Conservation (phyloP, 2,113 vertebrate species). For the Leptobrachium ailaonicum region DNA sequence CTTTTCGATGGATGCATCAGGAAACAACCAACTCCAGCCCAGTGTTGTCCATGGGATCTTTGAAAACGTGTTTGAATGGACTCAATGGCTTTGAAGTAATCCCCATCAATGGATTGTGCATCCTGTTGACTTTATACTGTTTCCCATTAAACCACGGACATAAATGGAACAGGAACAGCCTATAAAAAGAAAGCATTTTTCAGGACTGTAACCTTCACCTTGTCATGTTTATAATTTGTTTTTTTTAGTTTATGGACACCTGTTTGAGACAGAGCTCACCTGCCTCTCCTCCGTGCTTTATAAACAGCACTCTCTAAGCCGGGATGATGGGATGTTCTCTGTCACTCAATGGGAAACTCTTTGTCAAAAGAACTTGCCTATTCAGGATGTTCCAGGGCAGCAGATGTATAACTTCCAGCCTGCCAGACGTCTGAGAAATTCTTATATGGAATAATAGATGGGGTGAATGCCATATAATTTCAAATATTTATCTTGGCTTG, state of each 20-base stretch:
- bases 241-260: conserved; percentile 10
- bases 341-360: not conserved
- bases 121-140: no score
- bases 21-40: no score
- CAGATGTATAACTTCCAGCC: conserved; percentile 24
- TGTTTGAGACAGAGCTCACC: conserved; percentile 19
- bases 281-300: conserved; percentile 15
- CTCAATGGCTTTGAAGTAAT: no score
- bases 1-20: no score
- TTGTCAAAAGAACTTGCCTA: conserved; percentile 8
- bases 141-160: no score
- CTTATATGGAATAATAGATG: conserved; percentile 30
- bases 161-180: no score
- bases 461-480: conserved; percentile 6
- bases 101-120: no score
- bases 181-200: no score
- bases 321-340: conserved; percentile 4
- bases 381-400: conserved; percentile 17
- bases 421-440: conserved; percentile 31
- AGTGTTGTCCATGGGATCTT: no score
- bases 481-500: conserved; percentile 39
- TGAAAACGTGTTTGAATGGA: no score
- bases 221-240: not conserved
- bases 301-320: not conserved
- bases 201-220: not conserved